These are phyloP conservation scores for Nudaria mundana DNA, from an alignment of 2,888 invertebrate genomes.

Conservation along the genomic window DNA sequence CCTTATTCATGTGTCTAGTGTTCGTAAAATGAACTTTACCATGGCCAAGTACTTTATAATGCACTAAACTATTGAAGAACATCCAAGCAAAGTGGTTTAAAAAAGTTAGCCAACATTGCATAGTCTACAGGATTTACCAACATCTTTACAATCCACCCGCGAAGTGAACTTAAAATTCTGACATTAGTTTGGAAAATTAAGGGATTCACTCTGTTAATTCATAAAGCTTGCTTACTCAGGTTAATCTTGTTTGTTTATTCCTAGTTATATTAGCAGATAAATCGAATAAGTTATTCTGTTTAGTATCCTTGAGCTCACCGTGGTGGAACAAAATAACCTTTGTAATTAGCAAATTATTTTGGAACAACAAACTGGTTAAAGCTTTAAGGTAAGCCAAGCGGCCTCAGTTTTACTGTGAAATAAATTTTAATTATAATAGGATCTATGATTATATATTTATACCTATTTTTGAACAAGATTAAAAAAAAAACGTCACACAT, in stretches of 20 bases:
- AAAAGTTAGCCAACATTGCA: constrained; percentile 35
- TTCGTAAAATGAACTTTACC: no score
- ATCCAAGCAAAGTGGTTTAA: constrained; percentile 25
- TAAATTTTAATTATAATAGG: constrained; percentile 18
- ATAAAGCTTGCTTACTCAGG: constrained; percentile 58
- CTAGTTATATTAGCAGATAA: constrained; percentile 68
- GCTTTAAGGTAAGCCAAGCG: constrained; percentile 23
- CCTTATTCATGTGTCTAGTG: no score
- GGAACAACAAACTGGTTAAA: constrained; percentile 45
- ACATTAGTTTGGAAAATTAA: constrained; percentile 68
- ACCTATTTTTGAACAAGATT: no score
- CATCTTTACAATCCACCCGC: constrained; percentile 54
- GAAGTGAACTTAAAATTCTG: constrained; percentile 67
- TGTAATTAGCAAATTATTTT: constrained; percentile 62
- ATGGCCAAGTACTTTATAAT: constrained; percentile 23
- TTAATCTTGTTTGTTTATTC: constrained; percentile 72
- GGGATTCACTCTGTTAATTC: constrained; percentile 61
- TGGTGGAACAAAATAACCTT: constrained; percentile 45
- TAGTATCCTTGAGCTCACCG: constrained; percentile 56
- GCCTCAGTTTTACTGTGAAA: constrained; percentile 14
- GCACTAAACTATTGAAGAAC: constrained; percentile 29
- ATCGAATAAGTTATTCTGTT: constrained; percentile 74
- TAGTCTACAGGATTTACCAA: constrained; percentile 60
- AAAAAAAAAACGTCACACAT: no score
- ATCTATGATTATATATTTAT: no score